These are phyloP conservation scores for Heterodera schachtii DNA, from an alignment of 1,140 invertebrate species.

Conservation along the genomic window DNA sequence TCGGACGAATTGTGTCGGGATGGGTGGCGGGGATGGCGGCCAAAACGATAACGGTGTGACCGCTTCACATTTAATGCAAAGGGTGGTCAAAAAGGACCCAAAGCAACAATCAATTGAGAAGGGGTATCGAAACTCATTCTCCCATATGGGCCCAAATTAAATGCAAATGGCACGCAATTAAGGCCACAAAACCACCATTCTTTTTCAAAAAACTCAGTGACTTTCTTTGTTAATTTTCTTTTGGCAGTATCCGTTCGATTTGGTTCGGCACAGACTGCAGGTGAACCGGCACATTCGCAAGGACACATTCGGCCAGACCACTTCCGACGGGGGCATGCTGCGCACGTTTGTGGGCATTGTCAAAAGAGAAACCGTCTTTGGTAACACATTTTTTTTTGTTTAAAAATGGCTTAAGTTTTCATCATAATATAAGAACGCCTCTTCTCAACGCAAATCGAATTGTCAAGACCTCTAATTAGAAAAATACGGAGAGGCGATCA, in stretches of 20 bases:
- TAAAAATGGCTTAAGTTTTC: conserved; percentile 18
- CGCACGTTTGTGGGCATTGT: conserved; percentile 6
- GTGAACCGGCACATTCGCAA: conserved; percentile 17
- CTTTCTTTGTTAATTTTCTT: neutral
- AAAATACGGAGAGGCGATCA: too few species aligned
- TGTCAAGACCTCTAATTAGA: too few species aligned
- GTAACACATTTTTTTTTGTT: conserved; percentile 15
- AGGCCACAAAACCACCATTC: too few species aligned
- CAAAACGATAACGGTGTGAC: conserved; percentile 34
- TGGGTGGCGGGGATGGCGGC: conserved; percentile 43
- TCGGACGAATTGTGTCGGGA: conserved; percentile 33
- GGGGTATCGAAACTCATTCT: too few species aligned
- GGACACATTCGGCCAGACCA: conserved; percentile 23
- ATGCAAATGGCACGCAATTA: too few species aligned
- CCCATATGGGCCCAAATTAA: too few species aligned
- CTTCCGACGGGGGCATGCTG: conserved; percentile 17
- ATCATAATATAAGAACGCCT: neutral
- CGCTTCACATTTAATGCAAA: neutral
- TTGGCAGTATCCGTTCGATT: conserved; percentile 41
- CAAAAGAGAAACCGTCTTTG: neutral
- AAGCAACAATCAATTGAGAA: neutral
- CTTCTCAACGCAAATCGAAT: too few species aligned
- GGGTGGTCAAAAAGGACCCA: neutral
- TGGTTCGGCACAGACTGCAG: conserved; percentile 41
- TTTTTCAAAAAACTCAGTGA: neutral